Evolutionary conservation across 2,797 vertebrate genomes (phyloP), one percentile per base, ranked within the genome.

Genomic region (Spinus pinus): DNA sequence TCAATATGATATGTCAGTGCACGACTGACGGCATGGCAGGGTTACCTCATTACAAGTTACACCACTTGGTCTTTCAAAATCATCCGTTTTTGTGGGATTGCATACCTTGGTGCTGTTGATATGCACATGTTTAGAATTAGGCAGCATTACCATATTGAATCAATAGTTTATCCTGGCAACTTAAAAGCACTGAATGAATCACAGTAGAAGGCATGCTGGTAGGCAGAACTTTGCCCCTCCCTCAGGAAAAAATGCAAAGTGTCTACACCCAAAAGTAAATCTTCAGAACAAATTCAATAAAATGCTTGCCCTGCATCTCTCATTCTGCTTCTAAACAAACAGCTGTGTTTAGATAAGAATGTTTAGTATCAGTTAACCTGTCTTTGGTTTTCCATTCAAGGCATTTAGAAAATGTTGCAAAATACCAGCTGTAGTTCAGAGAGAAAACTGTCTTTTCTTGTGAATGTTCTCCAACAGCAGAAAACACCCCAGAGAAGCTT

Each of bases 41-140:
- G 20, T 93, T 93, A 70, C 54, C 16, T 88, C 74, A 70, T 77
- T 60, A 15, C 35, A 21, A 21, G 4, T 84, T 86, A 71, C 71
- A 89, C 53, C 71, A 58, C 44, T 87, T 87, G 42, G 65, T 88
- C 82, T 90, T 93, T 95, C 87, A 85, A 94, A 92, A 65, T 80
- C 33, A 42, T 81, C 51, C 56, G 23, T 66, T 91, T 93, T 86
- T 79, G 56, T 87, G 72, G 65, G 85, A 83, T 93, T 93, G 70
- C 70, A 27, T 70, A 28, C 41, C 65, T 82, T 65, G 65, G 54
- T 81, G 83, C 47, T 83, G 31, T 91, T 91, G 77, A 79, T 86
- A 47, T 1, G n/a, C 69, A 31, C 35, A 5, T 81, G 60, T 88
- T 94, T 86, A 57, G 75, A 94, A 88, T 89, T 71, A 84, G 33